These are phyloP conservation scores for Acromyrmex heyeri DNA, from an alignment of 1,140 invertebrate species.

Conservation along the genomic window DNA sequence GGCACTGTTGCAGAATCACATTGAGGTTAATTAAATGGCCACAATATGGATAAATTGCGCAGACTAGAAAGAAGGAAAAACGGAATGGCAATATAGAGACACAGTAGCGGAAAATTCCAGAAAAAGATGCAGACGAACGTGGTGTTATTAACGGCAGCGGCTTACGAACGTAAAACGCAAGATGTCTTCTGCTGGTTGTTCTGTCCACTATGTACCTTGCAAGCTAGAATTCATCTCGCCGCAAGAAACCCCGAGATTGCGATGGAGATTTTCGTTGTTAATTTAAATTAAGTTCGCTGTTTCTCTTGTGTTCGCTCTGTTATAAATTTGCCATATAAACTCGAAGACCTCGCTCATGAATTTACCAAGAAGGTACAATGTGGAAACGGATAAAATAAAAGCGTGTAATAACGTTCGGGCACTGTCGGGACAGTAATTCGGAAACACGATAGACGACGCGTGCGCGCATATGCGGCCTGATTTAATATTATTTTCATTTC, in stretches of 20 bases:
- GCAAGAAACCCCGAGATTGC: constrained; percentile 37
- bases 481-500: constrained; percentile 79
- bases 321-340: constrained; percentile 1
- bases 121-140: constrained; percentile 60
- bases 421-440: constrained; percentile 45
- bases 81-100: constrained; percentile 44
- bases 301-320: neutral
- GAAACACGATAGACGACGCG: constrained; percentile 62
- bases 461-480: constrained; percentile 38
- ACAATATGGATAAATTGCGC: constrained; percentile 39
- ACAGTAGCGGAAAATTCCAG: constrained; percentile 35
- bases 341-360: neutral
- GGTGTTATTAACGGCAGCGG: constrained; percentile 61
- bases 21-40: constrained; percentile 41
- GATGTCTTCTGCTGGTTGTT: constrained; percentile 44
- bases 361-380: neutral
- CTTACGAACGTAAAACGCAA: constrained; percentile 57
- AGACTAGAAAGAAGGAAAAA: constrained; percentile 35
- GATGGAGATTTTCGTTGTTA: constrained; percentile 52
- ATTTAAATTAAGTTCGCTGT: constrained; percentile 56
- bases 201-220: constrained; percentile 46
- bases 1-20: neutral
- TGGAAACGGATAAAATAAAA: constrained; percentile 32
- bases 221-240: constrained; percentile 35
- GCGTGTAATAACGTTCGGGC: constrained; percentile 9